Evolutionary conservation across 2,797 vertebrate species (phyloP), one percentile per base, ranked within the genome.

Genomic region (Arnoldichthys spilopterus): DNA sequence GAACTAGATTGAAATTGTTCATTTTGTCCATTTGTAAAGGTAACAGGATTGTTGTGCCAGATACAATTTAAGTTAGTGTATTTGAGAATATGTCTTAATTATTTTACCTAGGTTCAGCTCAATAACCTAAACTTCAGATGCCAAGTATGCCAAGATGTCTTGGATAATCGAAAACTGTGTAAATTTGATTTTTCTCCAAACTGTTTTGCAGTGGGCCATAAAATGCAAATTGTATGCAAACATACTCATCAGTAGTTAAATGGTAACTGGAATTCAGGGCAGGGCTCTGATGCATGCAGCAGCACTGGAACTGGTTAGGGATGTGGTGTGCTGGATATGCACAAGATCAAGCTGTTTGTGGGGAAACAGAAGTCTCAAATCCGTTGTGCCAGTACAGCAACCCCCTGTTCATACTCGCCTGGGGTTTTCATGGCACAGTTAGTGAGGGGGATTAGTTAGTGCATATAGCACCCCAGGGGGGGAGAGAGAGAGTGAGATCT

Each of bases 371-470:
- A 74, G 72, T 49, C 43, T 80, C 51, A 80, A 64, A 70, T 28
- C 58, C 54, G 12, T 37, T 37, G 56, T 74, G 72, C 58, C 73
- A 51, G 73, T 64, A 75, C 49, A 6, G 34, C 51, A 34, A 24
- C 47, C 34, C 45, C 16, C 66, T 63, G 13, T 26, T 76, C 78
- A 82, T 82, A 81, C 83, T 81, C 69, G 71, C 58, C 66, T 20
- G 84, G 20, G 71, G 79, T 72, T 75, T 82, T 88, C 87, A 66
- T 80, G 26, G 56, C 85, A 84, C 82, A 86, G 83, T 82, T 75
- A 49, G 61, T 82, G 83, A 83, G 83, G 78, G 70, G 86, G 85
- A 89, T 87, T 87, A 90, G 85, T 87, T 80, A 30, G 88, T 76
- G 79, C 82, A 68, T 82, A 76, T 76, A 86, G 76, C 79, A 64